Evolutionary conservation across 2,113 vertebrate genomes (phyloP).

Genomic region (Grammomys surdaster): DNA sequence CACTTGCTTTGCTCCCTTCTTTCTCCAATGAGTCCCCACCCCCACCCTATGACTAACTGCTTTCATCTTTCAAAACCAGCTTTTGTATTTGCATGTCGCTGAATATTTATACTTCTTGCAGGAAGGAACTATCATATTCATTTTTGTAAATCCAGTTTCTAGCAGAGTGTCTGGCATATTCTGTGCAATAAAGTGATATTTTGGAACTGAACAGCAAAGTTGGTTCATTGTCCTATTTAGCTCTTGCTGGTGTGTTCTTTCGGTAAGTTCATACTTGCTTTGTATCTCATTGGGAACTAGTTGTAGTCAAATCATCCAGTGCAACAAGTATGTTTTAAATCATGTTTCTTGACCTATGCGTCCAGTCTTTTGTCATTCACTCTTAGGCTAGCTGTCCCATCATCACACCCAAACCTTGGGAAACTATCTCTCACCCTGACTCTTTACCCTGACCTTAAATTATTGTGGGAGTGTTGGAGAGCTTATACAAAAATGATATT

Average conservation of each 20-base stretch:
- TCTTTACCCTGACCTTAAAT: neutral
- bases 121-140: slow-evolving; percentile 41
- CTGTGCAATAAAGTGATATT: neutral
- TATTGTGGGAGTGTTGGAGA: neutral
- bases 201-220: neutral
- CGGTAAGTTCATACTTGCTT: neutral
- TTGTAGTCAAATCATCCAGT: neutral
- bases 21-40: neutral
- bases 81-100: slow-evolving; percentile 52
- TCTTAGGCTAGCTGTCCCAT: neutral
- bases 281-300: neutral
- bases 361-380: neutral
- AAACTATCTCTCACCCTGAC: neutral
- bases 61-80: slow-evolving; percentile 57
- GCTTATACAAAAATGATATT: neutral
- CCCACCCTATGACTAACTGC: neutral
- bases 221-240: neutral
- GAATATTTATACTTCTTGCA: slow-evolving; percentile 51
- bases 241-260: slow-evolving; percentile 42
- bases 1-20: slow-evolving; percentile 23
- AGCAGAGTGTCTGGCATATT: neutral
- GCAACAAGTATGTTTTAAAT: neutral
- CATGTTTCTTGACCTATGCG: neutral
- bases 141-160: slow-evolving; percentile 32
- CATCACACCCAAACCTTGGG: neutral